Percentiles rank a stretch among this genome's conserved stretches.
Conservation (phyloP, 2,113 vertebrate species). For the Elaphurus davidianus region DNA sequence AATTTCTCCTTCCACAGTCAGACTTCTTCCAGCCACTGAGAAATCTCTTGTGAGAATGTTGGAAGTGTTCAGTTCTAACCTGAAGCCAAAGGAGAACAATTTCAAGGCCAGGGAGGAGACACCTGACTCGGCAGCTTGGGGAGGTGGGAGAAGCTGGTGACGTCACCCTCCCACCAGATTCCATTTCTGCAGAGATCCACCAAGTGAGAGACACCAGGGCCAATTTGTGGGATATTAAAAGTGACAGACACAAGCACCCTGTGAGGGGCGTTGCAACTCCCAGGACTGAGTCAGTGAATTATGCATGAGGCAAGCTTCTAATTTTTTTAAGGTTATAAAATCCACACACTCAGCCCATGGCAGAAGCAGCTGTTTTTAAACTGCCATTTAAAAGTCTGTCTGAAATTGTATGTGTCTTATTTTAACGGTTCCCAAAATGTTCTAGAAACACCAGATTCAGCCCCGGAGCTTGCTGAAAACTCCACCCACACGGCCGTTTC, state of each 20-base stretch:
- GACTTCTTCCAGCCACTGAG: neutral
- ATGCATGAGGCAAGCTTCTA: slow-evolving; percentile 48
- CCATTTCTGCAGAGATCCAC: neutral
- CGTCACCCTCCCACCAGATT: neutral
- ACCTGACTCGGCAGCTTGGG: neutral
- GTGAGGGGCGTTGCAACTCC: neutral
- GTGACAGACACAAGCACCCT: neutral
- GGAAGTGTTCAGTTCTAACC: neutral
- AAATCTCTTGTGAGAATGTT: neutral
- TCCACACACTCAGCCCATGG: neutral
- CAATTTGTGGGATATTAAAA: neutral
- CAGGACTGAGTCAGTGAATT: slow-evolving; percentile 47
- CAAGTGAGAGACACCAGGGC: slow-evolving; percentile 2
- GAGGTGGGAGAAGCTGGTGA: neutral
- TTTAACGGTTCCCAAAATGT: slow-evolving; percentile 46
- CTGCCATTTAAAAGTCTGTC: slow-evolving; percentile 37
- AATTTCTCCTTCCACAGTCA: neutral
- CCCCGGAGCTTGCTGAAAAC: neutral
- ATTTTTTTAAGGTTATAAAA: slow-evolving; percentile 15
- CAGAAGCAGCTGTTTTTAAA: slow-evolving; percentile 43
- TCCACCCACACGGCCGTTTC: neutral
- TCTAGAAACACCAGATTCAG: neutral
- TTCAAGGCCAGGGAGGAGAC: neutral
- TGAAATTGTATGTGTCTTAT: slow-evolving; percentile 35
- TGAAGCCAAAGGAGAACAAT: neutral